phyloP scores from a whole-genome alignment of 1,140 invertebrate genomes.

The Drosophila rhopaloa region DNA sequence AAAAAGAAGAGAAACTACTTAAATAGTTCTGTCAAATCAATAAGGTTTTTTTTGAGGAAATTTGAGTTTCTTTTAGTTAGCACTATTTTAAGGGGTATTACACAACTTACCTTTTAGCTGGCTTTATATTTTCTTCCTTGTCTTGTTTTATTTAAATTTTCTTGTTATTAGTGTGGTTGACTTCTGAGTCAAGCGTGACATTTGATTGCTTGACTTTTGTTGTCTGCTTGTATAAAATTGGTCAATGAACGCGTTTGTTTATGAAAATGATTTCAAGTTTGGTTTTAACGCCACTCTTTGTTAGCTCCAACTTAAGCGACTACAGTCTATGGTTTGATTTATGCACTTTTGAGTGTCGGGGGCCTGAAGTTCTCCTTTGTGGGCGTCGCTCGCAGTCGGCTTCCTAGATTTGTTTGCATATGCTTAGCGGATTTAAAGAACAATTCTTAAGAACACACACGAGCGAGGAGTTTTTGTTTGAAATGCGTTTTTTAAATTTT shows the following conservation, averaged over 20 bases:
- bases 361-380: slow-evolving; percentile 33
- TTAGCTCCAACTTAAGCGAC: slow-evolving; percentile 10
- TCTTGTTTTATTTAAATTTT: slow-evolving; percentile 59
- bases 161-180: slow-evolving; percentile 45
- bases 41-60: not conserved
- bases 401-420: slow-evolving; percentile 41
- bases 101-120: slow-evolving; percentile 26
- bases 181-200: slow-evolving; percentile 52
- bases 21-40: not conserved
- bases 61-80: not conserved
- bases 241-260: slow-evolving; percentile 76
- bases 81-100: not conserved
- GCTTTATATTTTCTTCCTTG: slow-evolving; percentile 26
- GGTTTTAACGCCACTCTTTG: slow-evolving; percentile 30
- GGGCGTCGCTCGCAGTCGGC: slow-evolving; percentile 16
- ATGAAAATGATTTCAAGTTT: slow-evolving; percentile 54
- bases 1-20: not conserved
- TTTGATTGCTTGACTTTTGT: slow-evolving; percentile 51
- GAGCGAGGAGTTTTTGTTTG: slow-evolving; percentile 1
- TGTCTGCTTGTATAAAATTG: slow-evolving; percentile 42
- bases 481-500: not conserved
- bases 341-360: slow-evolving; percentile 30
- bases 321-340: slow-evolving; percentile 6
- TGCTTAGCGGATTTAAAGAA: slow-evolving; percentile 9
- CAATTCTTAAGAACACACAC: slow-evolving; percentile 21